Percentiles rank a stretch among this genome's conserved stretches.
Evolutionary conservation across 1,140 invertebrate species (phyloP).

Genomic region (Ceratina australensis): DNA sequence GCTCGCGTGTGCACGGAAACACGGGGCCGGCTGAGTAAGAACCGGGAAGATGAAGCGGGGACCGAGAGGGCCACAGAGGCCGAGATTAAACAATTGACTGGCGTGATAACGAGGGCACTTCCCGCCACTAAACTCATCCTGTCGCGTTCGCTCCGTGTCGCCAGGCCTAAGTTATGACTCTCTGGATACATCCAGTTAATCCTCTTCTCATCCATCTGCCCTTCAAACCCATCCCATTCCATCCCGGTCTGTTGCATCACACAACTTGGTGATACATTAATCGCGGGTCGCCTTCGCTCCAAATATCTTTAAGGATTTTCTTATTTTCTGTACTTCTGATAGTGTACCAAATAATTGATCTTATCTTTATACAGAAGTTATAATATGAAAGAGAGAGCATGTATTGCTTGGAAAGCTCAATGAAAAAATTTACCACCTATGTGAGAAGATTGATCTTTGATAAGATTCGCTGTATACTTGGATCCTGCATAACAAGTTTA

Average conservation of each 20-base stretch:
- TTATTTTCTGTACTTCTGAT: too few relatives aligned
- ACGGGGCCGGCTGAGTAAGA: not conserved
- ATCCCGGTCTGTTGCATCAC: constrained; percentile 28
- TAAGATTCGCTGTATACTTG: too few relatives aligned
- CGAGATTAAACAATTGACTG: constrained; percentile 73
- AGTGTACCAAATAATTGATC: too few relatives aligned
- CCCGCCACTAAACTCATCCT: constrained; percentile 72
- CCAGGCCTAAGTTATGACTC: constrained; percentile 46
- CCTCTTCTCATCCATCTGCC: constrained; percentile 54
- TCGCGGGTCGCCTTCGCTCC: not conserved
- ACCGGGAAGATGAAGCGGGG: constrained; percentile 22
- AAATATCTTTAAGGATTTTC: too few relatives aligned
- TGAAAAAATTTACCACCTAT: too few relatives aligned
- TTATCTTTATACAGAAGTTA: too few relatives aligned
- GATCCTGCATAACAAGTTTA: too few relatives aligned
- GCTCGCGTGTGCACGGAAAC: constrained; percentile 31
- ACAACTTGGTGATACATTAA: constrained; percentile 5
- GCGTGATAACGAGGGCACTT: constrained; percentile 74
- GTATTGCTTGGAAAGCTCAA: too few relatives aligned
- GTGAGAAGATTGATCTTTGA: too few relatives aligned
- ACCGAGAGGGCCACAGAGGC: constrained; percentile 12
- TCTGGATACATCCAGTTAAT: constrained; percentile 43
- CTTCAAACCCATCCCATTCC: constrained; percentile 38
- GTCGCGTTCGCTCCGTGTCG: constrained; percentile 40
- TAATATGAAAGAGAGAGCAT: too few relatives aligned